Conservation (phyloP, 2,113 vertebrate genomes). For the Ophiodon elongatus region DNA sequence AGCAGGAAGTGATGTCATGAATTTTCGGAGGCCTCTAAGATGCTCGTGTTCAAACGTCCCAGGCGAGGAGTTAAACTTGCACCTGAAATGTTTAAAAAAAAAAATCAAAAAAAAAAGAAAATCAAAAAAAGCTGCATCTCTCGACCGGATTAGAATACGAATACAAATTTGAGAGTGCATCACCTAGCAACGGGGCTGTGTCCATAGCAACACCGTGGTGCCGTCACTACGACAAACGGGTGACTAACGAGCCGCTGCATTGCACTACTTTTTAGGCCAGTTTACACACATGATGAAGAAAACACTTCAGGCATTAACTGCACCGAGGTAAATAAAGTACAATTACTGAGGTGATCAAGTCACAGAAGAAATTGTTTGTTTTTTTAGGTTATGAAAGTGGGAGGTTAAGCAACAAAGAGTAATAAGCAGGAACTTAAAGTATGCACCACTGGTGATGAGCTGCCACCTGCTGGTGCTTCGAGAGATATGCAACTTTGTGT, state of each 20-base stretch:
- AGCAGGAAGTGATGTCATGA: not conserved
- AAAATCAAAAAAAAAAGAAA: too few relatives aligned
- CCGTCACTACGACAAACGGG: too few relatives aligned
- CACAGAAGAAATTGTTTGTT: not conserved
- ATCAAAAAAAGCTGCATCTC: too few relatives aligned
- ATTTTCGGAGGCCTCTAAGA: not conserved
- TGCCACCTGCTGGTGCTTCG: constrained; percentile 62
- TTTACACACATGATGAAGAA: not conserved
- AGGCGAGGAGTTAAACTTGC: constrained; percentile 8
- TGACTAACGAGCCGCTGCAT: constrained; percentile 27
- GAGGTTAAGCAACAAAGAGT: not conserved
- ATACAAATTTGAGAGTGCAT: too few relatives aligned
- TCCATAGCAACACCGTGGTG: too few relatives aligned
- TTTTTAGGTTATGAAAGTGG: not conserved
- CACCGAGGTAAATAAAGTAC: not conserved
- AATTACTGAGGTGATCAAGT: not conserved
- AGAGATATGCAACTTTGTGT: not conserved
- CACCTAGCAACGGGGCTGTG: too few relatives aligned
- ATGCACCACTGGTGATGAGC: not conserved
- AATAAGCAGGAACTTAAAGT: constrained; percentile 2
- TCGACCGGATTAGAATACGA: too few relatives aligned
- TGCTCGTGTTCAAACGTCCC: not conserved
- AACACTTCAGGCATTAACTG: not conserved
- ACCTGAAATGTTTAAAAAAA: constrained; percentile 47
- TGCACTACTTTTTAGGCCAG: not conserved